Base-by-base conservation (phyloP, 2,113 vertebrate genomes). In the Zosterops hypoxanthus region DNA sequence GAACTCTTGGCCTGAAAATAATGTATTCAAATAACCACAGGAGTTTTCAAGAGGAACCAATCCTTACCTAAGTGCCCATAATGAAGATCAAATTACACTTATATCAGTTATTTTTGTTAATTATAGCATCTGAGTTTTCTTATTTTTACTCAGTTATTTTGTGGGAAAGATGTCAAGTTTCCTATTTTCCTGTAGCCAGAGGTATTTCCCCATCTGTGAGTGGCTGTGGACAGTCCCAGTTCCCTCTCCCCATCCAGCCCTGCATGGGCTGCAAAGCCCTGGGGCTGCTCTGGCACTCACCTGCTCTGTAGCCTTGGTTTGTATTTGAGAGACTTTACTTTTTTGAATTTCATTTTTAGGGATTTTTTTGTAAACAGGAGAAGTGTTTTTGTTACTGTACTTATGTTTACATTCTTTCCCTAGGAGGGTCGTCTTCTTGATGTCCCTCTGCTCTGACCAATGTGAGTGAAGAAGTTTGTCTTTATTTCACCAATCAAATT, bases 201-300 rank as follows among this genome's bases (percentile, higher is more conserved):
- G 39, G 39, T 33, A 5, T 21, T 72, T 61, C 9, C 7, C 8
- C 19, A 3, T 52, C 15, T 63, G 0, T 55, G 9, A 4, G n/a
- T 34, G 64, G 39, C 56, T 33, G 2, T 14, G 14, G 49, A 6
- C 5, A 24, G 16, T 6, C 36, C 36, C 19, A 1, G 50, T 11
- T 50, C 25, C 47, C 28, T 8, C 23, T 28, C 33, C 57, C 29
- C 65, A 5, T 39, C 26, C 39, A 16, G 42, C 19, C 14, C 66
- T 53, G 21, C 21, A 0, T 3, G 28, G 39, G 24, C 50, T 82
- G 36, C 33, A n/a, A 59, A 79, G 39, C 28, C 46, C 68, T 28
- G 9, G 9, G 9, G n/a, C 64, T 78, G 68, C 4, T 55, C 28
- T 73, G 55, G 14, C 47, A 18, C 36, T 3, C 6, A 49, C 72